Conservation (phyloP, 1,140 invertebrate genomes). For the Diachasmimorpha longicaudata region DNA sequence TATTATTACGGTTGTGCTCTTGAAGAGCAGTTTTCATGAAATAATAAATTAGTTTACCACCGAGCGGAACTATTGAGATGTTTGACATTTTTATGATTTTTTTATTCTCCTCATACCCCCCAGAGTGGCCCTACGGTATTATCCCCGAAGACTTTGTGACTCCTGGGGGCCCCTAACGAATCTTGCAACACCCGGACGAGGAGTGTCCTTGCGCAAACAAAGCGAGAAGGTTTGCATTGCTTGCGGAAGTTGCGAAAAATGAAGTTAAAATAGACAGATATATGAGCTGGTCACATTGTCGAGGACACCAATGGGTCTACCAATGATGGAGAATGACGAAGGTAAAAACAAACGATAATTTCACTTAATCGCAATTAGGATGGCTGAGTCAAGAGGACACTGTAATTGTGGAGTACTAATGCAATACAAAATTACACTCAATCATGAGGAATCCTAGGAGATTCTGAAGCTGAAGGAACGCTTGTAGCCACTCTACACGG, state of each 20-base stretch:
- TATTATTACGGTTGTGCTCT: too few species aligned
- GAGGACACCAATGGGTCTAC: not conserved
- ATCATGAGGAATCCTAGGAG: constrained; percentile 10
- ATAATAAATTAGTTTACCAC: not conserved
- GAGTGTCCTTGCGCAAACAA: not conserved
- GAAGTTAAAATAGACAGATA: not conserved
- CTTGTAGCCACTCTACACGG: not conserved
- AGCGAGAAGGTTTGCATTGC: too few species aligned
- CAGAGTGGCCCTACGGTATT: not conserved
- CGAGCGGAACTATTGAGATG: not conserved
- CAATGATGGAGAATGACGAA: not conserved
- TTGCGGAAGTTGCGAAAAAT: not conserved
- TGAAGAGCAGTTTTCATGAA: not conserved
- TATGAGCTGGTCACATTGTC: not conserved
- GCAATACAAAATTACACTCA: constrained; percentile 16
- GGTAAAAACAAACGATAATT: constrained; percentile 6
- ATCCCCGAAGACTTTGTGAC: not conserved
- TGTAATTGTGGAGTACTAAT: constrained; percentile 16
- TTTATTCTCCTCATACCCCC: not conserved
- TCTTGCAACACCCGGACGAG: not conserved
- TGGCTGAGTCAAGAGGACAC: not conserved
- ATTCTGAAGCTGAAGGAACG: not conserved
- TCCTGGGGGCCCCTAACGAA: not conserved
- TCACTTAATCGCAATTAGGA: constrained; percentile 13
- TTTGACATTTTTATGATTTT: not conserved